Evolutionary conservation across 2,888 invertebrate genomes (phyloP).

Genomic region (Alcis repandata): DNA sequence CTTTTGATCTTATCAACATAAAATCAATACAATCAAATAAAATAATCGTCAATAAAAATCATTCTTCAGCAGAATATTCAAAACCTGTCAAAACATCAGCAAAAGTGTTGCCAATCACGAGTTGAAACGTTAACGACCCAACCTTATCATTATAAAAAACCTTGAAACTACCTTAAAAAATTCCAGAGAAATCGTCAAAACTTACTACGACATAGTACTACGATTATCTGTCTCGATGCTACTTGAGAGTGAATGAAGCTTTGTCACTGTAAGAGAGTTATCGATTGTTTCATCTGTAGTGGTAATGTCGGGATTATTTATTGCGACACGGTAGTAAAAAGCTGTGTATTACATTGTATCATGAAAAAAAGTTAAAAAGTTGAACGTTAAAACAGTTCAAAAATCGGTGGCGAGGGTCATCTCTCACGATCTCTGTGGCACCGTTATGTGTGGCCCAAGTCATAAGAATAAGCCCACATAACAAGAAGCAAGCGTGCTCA

Average conservation of each 20-base stretch:
- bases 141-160: slow-evolving; percentile 8
- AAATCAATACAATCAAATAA: slow-evolving; percentile 3
- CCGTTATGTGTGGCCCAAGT: slow-evolving; percentile 34
- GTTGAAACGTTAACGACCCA: slow-evolving; percentile 1
- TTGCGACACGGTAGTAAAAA: slow-evolving; percentile 8
- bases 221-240: background rate
- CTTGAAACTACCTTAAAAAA: too few species aligned
- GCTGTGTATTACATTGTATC: slow-evolving; percentile 20
- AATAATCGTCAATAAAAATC: background rate
- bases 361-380: slow-evolving; percentile 27
- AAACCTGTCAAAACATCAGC: slow-evolving; percentile 20
- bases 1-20: background rate
- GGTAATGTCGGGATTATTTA: background rate
- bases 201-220: slow-evolving; percentile 8
- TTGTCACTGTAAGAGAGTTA: background rate
- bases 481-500: too few species aligned
- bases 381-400: slow-evolving; percentile 32
- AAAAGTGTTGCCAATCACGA: slow-evolving; percentile 14
- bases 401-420: slow-evolving; percentile 29
- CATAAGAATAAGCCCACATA: background rate
- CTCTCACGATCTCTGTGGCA: slow-evolving; percentile 35
- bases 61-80: slow-evolving; percentile 1
- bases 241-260: background rate
- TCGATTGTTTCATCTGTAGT: background rate
- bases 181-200: background rate